Evolutionary conservation across 2,113 vertebrate species (phyloP).

Genomic region (Protobothrops mucrosquamatus): DNA sequence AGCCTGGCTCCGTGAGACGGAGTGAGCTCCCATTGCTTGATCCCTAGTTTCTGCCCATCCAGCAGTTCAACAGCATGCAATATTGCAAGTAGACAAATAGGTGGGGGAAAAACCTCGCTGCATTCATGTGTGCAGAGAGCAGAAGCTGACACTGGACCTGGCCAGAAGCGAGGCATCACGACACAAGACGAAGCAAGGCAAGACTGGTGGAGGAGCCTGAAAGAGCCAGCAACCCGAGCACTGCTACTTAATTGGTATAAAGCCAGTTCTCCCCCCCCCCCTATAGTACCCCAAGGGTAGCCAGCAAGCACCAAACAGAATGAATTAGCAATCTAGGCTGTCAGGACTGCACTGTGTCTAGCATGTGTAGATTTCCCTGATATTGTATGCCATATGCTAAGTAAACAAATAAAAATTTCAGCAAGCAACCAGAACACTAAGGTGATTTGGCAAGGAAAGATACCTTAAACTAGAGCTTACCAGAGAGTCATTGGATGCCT

Average conservation of each 20-base stretch:
- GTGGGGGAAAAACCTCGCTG: not conserved
- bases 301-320: too few species aligned
- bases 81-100: not conserved
- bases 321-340: not conserved
- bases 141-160: not conserved
- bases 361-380: not conserved
- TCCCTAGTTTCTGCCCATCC: not conserved
- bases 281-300: not conserved
- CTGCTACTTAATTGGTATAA: not conserved
- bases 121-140: not conserved
- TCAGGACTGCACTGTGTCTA: not conserved
- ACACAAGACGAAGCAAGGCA: not conserved
- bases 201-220: not conserved
- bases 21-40: not conserved
- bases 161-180: not conserved
- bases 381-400: not conserved
- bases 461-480: not conserved
- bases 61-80: not conserved
- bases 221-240: not conserved
- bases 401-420: not conserved
- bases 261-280: not conserved
- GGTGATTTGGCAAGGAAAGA: not conserved
- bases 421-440: not conserved
- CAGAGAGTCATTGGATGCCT: not conserved
- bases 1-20: not conserved